Evolutionary conservation across 1,140 invertebrate genomes (phyloP), one percentile per base, ranked within the genome.

Genomic region (Drosophila eugracilis): DNA sequence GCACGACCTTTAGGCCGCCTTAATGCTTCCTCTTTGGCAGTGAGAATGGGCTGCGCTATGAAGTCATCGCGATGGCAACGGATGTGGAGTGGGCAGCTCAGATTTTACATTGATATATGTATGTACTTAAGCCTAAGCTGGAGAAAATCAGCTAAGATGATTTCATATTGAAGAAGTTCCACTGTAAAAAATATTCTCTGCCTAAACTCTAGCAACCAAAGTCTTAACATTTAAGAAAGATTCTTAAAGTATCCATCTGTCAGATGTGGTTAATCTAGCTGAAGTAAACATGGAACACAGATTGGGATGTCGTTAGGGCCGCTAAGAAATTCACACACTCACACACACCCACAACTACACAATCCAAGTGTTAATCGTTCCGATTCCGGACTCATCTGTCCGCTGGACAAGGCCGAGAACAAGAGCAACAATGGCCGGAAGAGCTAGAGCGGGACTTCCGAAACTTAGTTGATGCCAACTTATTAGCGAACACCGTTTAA

Each of bases 401-500:
- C 76, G 66, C 36, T 60, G 52, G 60, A 85, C 81, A 85, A 70
- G 63, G 45, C 17, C 42, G 81, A 74, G 47, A 86, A 84, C 71
- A 80, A 66, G 44, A 41, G 28, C 39, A 42, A 58, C 47, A 41
- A 49, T 34, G 39, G 26, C 37, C 44, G 12, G 44, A 45, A 48
- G 45, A 36, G 24, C 48, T 21, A 24, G 34, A 72, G 34, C 36
- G 55, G 12, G 57, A 75, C 73, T 63, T 66, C 55, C 41, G 42
- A 63, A 84, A 77, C 58, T 77, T 69, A 52, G 67, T 62, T 59
- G 48, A 73, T 49, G 65, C 53, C 63, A 83, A 88, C 74, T 88
- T 83, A 86, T 86, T 88, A 88, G 83, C 78, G 84, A 58, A 74
- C 70, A 71, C 63, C 62, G 62, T 83, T 78, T 83, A 88, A 86